Evolutionary conservation across 1,140 invertebrate species (phyloP).

Genomic region (Stegodyphus mimosarum): DNA sequence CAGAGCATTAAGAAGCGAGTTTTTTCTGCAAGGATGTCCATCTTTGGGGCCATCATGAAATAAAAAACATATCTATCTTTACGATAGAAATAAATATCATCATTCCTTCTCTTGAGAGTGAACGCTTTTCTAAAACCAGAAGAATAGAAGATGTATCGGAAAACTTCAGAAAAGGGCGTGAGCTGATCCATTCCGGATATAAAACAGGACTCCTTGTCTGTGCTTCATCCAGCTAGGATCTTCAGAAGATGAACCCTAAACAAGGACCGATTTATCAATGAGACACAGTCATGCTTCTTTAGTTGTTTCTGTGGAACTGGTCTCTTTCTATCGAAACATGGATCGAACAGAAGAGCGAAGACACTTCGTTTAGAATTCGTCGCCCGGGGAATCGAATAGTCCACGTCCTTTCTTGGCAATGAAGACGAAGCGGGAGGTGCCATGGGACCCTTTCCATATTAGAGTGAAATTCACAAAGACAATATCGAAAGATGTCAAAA

Average conservation of each 20-base stretch:
- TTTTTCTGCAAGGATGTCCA: too few species aligned
- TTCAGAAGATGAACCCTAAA: slow-evolving; percentile 28
- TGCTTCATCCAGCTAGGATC: neutral
- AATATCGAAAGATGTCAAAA: slow-evolving; percentile 3
- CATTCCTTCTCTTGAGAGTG: slow-evolving; percentile 27
- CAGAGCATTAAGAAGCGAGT: too few species aligned
- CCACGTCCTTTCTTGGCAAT: neutral
- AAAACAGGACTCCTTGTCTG: slow-evolving; percentile 5
- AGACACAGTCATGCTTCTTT: neutral
- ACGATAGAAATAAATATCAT: too few species aligned
- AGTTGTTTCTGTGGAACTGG: neutral
- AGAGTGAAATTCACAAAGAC: neutral
- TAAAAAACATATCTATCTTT: too few species aligned
- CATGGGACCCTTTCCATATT: neutral
- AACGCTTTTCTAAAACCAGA: neutral
- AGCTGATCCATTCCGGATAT: slow-evolving; percentile 24
- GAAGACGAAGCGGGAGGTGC: neutral
- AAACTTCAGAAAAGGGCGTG: slow-evolving; percentile 19
- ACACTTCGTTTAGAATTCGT: neutral
- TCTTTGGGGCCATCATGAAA: too few species aligned
- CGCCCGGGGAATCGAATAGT: neutral
- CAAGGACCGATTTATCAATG: slow-evolving; percentile 40
- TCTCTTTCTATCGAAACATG: neutral
- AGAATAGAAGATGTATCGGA: slow-evolving; percentile 20
- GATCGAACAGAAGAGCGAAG: neutral